These are phyloP conservation scores for Eupithecia tripunctaria DNA, from an alignment of 2,888 invertebrate species.

Conservation along the genomic window DNA sequence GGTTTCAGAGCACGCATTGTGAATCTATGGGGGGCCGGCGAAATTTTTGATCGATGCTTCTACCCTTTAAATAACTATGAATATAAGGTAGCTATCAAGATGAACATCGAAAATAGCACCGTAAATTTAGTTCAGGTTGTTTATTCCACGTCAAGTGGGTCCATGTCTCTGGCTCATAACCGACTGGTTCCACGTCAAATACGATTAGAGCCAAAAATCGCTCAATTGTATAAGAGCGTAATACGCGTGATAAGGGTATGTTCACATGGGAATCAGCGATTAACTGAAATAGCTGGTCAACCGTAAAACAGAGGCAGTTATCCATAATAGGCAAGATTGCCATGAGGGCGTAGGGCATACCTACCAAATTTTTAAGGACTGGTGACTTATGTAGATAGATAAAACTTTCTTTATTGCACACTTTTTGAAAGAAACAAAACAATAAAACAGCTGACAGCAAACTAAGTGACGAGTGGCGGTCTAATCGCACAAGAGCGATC, in stretches of 20 bases:
- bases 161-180: constrained; percentile 34
- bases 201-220: constrained; percentile 47
- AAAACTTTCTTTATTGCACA: too few species aligned
- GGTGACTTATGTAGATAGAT: too few species aligned
- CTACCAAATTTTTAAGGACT: not conserved
- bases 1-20: too few species aligned
- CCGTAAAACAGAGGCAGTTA: not conserved
- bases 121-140: constrained; percentile 17
- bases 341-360: not conserved
- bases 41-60: too few species aligned
- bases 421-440: too few species aligned
- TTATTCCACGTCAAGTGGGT: constrained; percentile 32
- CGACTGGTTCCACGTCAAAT: constrained; percentile 33
- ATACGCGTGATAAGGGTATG: constrained; percentile 12
- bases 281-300: constrained; percentile 5
- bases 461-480: too few species aligned
- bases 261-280: not conserved
- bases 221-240: constrained; percentile 37
- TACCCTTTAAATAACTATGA: not conserved
- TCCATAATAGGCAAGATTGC: not conserved
- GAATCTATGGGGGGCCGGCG: too few species aligned
- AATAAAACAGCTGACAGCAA: too few species aligned
- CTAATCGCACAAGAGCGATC: too few species aligned
- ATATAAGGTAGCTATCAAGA: not conserved
- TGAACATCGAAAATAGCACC: not conserved